Evolutionary conservation across 2,888 invertebrate genomes (phyloP).

Genomic region (Volucella zonaria): DNA sequence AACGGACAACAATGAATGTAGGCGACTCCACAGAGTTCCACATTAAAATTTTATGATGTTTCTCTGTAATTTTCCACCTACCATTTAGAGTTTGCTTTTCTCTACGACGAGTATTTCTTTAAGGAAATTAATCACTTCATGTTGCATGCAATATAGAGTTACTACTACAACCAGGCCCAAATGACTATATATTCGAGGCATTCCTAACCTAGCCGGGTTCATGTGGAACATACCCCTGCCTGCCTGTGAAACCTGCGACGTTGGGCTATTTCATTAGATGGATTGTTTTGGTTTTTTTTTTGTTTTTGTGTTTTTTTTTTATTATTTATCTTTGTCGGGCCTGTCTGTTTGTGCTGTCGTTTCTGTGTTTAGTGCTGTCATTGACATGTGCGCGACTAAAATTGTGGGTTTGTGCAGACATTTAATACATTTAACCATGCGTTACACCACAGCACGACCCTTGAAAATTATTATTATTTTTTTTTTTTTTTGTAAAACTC

Average conservation of each 20-base stretch:
- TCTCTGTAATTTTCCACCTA: constrained; percentile 65
- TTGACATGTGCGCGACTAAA: constrained; percentile 63
- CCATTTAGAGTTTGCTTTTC: constrained; percentile 31
- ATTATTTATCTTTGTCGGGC: no score
- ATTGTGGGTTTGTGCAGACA: constrained; percentile 41
- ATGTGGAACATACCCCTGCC: constrained; percentile 23
- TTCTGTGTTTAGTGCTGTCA: constrained; percentile 43
- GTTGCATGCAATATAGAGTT: constrained; percentile 59
- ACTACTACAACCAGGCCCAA: constrained; percentile 10
- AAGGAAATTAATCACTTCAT: constrained; percentile 67
- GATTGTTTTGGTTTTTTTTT: constrained; percentile 61
- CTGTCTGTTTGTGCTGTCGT: constrained; percentile 33
- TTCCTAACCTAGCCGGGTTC: neutral
- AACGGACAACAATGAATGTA: constrained; percentile 38
- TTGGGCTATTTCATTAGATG: constrained; percentile 68
- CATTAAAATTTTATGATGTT: constrained; percentile 59
- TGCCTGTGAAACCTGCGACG: constrained; percentile 49
- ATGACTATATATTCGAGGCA: neutral
- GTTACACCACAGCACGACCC: constrained; percentile 60
- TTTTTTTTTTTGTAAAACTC: neutral
- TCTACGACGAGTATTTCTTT: constrained; percentile 30
- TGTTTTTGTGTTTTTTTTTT: constrained; percentile 23
- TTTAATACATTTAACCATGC: constrained; percentile 68
- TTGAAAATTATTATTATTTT: constrained; percentile 25
- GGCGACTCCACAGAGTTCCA: constrained; percentile 41